phyloP scores from a whole-genome alignment of 2,888 invertebrate genomes.

The Lasius platythorax region DNA sequence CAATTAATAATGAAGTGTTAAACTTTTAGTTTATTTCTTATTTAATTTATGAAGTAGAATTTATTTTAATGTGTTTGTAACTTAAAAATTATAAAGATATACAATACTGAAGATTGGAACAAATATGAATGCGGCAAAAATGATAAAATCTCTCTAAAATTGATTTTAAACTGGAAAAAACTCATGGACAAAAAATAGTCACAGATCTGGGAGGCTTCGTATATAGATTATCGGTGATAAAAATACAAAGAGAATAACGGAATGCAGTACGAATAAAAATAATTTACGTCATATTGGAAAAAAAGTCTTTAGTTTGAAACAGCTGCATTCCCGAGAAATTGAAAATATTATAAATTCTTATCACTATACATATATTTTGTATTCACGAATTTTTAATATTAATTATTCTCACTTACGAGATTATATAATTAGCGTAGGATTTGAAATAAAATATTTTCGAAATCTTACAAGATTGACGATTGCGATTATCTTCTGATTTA shows the following conservation, averaged over 20 bases:
- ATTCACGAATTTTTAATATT: background rate
- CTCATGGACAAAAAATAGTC: background rate
- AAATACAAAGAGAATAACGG: background rate
- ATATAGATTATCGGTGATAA: background rate
- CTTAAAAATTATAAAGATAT: background rate
- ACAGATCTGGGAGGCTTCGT: background rate
- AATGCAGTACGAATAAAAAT: background rate
- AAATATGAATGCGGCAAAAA: slow-evolving; percentile 10
- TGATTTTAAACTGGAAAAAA: background rate
- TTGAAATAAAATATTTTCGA: background rate
- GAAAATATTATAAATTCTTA: background rate
- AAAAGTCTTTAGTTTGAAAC: background rate
- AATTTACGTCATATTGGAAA: slow-evolving; percentile 19
- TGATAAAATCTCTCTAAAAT: background rate
- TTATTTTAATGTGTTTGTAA: slow-evolving; percentile 11
- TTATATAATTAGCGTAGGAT: background rate
- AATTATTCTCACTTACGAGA: background rate
- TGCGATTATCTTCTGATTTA: background rate
- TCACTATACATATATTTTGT: background rate
- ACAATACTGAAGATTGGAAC: too few species aligned
- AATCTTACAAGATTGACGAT: background rate
- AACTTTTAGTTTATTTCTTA: background rate
- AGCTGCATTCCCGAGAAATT: background rate
- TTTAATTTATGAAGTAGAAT: background rate
- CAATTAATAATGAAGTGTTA: background rate